Evolutionary conservation across 2,113 vertebrate species (phyloP), one percentile per base, ranked within the genome.

Genomic region (Mormyrus lacerda): DNA sequence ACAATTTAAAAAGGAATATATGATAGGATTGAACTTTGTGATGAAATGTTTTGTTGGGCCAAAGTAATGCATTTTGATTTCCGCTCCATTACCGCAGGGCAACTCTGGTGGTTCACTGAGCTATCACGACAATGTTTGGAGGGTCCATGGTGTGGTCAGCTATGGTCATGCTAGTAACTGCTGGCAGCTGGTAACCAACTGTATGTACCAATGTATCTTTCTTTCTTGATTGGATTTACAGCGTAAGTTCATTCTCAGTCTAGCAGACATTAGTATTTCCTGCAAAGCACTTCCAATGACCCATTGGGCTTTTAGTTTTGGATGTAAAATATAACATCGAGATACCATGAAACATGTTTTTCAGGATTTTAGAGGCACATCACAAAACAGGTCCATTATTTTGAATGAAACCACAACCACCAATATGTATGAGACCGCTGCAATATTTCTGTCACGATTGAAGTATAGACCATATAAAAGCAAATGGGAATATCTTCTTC

Each of bases 141-240:
- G 87, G 58, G 92, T 96, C 48, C 91, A 95, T 0, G 94, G 95
- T 53, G 92, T 96, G 2, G 95, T 95, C 87, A 95, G 94, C 69
- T 96, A 94, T 8, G 94, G 94, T 31, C 93, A n/a, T n/a, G n/a
- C n/a, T n/a, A n/a, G n/a, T n/a, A n/a, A 45, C 94, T 7, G 0
- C 91, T 27, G 91, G 91, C 24, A n/a, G 95, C 92, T 92, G 48
- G 44, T 61, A 95, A 61, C 94, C 94, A 87, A 96, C 95, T 0
- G 94, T 96, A 90, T 96, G 95, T 93, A 95, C 94, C 90, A 91
- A 93, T 55, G 95, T 96, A 6, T 95, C 95, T 13, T 93, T 90
- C 87, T 96, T 92, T 39, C 0, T 19, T 0, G 90, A 94, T 31
- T 96, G 96, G 95, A 94, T 96, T 21, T 85, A 83, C 84, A 88